Base-by-base conservation (phyloP, 2,113 vertebrate genomes). In the Eclectus roratus region DNA sequence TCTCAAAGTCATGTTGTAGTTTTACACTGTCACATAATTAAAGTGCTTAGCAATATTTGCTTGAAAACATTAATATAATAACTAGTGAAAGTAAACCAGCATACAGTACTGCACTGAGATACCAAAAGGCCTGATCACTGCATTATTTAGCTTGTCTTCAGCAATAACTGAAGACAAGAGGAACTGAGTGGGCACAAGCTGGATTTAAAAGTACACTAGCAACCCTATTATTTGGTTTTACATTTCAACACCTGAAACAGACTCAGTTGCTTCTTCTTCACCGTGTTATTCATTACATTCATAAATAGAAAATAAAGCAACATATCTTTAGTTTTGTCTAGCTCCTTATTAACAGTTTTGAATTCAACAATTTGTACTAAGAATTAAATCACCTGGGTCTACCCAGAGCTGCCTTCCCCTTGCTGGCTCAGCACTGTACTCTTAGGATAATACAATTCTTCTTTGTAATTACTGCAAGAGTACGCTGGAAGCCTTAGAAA, bases 241-340 rank as follows among this genome's bases (percentile, higher is more conserved):
- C 17, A 69, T 63, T 69, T 66, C 28, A 74, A 5, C 18, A 44
- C 3, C 41, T 53, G 37, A 80, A 84, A 73, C 6, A 56, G 17
- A 80, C 93, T 18, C 6, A 53, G 29, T 13, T 73, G 13, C 8
- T 61, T 73, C 28, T 71, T 81, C 20, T 37, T 85, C 35, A 69
- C 9, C 0, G 0, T 11, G 11, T 68, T 41, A 70, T 3, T 66
- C 11, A 16, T 10, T 18, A 61, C 5, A n/a, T 29, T 52, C 35
- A 28, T 47, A 71, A 69, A 64, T 0, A 37, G 18, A 76, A 92
- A 69, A 52, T 4, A 80, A 55, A 70, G 28, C 14, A 66, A 63
- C 5, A 1, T 13, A 10, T 8, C 10, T 69, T 66, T 70, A 68
- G 35, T 52, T 76, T 72, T 60, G 24, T 49, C 33, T 44, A 61